Percentiles rank a stretch among this genome's conserved stretches.
Evolutionary conservation across 2,113 vertebrate genomes (phyloP).

Genomic region (Pantherophis guttatus): DNA sequence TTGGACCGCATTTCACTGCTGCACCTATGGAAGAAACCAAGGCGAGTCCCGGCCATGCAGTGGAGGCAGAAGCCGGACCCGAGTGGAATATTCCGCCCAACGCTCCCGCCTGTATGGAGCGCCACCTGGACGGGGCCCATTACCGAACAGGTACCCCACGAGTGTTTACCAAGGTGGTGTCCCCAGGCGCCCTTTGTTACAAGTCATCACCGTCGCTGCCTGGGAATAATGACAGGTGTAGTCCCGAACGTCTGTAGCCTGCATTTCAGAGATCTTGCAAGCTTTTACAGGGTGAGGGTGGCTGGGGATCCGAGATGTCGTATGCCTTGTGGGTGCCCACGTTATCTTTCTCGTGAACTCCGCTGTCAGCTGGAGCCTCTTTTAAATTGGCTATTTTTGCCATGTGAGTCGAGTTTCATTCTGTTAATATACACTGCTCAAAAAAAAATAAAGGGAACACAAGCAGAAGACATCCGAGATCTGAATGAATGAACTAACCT

Average conservation of each 20-base stretch:
- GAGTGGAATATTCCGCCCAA: conserved; percentile 86
- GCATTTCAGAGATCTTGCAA: background rate
- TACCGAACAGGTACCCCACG: conserved; percentile 77
- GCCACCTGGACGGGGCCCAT: conserved; percentile 80
- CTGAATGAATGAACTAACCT: too few relatives aligned
- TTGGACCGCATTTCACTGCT: background rate
- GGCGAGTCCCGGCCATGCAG: conserved; percentile 9
- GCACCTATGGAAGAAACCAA: conserved; percentile 55
- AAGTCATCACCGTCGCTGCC: background rate
- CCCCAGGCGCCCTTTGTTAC: background rate
- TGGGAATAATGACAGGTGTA: background rate
- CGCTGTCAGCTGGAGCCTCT: background rate
- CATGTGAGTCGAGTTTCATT: background rate
- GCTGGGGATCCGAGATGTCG: background rate
- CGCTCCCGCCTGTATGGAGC: conserved; percentile 93
- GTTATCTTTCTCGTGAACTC: background rate
- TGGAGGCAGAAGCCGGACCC: background rate
- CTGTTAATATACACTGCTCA: background rate
- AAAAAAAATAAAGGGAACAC: too few relatives aligned
- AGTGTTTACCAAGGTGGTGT: background rate
- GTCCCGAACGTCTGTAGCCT: background rate
- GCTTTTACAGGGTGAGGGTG: background rate
- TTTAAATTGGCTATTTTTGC: background rate
- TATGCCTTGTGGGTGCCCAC: background rate
- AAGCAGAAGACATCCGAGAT: too few relatives aligned